Evolutionary conservation across 2,113 vertebrate species (phyloP), one percentile per base, ranked within the genome.

Genomic region (Trichomycterus rosablanca): DNA sequence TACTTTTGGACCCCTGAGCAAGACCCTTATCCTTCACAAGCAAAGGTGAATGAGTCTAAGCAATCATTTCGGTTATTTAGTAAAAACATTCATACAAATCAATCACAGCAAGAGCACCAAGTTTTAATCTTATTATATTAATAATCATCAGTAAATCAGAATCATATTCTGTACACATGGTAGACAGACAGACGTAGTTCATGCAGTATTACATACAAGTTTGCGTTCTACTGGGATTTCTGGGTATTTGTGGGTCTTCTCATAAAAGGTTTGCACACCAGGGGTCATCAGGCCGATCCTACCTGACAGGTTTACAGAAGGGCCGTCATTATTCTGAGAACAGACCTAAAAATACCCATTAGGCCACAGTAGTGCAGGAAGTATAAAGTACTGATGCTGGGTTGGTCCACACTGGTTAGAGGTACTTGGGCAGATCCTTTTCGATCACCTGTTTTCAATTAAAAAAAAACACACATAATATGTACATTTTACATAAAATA

Each of bases 371-470:
- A 1, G 80, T 69, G 40, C 4, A 65, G 50, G 51, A 7, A 2
- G 55, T 20, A 32, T 3, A 28, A 0, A 44, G 44, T 20, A 55
- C 10, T 2, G 2, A 0, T 0, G 7, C 2, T 18, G 7, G 34
- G 34, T 3, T 1, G 1, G 18, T 58, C 54, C 23, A 60, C 66
- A 2, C 0, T 37, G 6, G 32, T 77, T 96, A 95, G 63, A 99
- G 69, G 76, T 89, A 93, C 0, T 44, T 49, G 0, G 90, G 86
- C 19, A 99, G 79, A 76, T 98, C 95, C 74, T 95, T 97, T 80
- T 94, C 91, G 1, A 97, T 85, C 40, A 86, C 86, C 96, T 98
- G 82, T 18, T 0, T 0, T 40, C 7, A 15, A 34, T 20, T 14
- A 0, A 30, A n/a, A n/a, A n/a, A n/a, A n/a, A n/a, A n/a, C n/a